Conservation (phyloP, 2,888 invertebrate genomes). For the Thereva unica region DNA sequence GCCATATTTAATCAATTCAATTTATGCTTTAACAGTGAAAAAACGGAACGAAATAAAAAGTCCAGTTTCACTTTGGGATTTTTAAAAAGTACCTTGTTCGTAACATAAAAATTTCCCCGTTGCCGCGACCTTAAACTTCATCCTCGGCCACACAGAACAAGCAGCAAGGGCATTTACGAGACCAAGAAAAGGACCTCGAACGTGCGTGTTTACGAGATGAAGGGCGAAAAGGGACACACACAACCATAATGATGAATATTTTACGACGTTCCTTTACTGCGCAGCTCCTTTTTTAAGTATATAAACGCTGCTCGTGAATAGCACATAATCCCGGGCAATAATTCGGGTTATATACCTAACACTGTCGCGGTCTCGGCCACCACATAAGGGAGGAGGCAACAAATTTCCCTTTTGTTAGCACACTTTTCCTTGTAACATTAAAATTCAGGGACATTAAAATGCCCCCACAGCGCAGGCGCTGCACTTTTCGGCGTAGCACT, state of each 20-base stretch:
- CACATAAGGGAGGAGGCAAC: constrained; percentile 6
- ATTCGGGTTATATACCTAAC: constrained; percentile 18
- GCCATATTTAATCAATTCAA: constrained; percentile 13
- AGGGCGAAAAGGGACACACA: background rate
- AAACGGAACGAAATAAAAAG: background rate
- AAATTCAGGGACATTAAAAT: constrained; percentile 25
- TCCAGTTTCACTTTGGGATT: background rate
- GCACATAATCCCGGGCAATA: constrained; percentile 25
- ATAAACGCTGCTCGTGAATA: background rate
- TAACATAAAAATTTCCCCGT: background rate
- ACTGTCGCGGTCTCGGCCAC: background rate
- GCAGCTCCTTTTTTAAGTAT: background rate
- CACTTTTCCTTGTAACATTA: constrained; percentile 16
- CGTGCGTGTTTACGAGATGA: constrained; percentile 2
- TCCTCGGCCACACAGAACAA: too few relatives aligned
- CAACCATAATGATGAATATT: constrained; percentile 1
- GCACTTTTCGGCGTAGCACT: constrained; percentile 3
- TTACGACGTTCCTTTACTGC: constrained; percentile 21
- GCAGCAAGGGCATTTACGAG: too few relatives aligned
- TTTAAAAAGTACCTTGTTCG: background rate
- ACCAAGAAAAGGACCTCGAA: background rate
- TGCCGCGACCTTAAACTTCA: constrained; percentile 28
- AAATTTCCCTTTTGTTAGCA: constrained; percentile 37
- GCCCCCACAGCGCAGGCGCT: constrained; percentile 16
- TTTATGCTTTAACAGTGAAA: background rate